phyloP scores from a whole-genome alignment of 2,113 vertebrate genomes.

The Serinus canaria region DNA sequence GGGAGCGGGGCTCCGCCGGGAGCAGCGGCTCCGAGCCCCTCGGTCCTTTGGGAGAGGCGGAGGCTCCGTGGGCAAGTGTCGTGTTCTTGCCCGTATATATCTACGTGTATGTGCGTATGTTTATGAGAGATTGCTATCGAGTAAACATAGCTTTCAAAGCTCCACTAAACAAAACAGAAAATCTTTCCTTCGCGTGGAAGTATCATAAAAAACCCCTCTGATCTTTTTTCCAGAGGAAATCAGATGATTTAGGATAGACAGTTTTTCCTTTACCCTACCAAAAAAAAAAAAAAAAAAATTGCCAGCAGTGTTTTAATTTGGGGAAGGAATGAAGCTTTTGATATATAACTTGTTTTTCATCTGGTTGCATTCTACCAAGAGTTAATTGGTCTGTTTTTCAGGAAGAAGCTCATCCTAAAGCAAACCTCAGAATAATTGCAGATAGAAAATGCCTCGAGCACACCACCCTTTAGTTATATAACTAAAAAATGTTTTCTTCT shows the following conservation, averaged over 20 bases:
- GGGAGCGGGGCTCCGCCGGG: background rate
- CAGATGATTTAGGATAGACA: background rate
- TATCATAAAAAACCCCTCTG: accelerated
- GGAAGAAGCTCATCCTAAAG: background rate
- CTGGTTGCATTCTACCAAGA: background rate
- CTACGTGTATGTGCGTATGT: accelerated
- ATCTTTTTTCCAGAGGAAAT: background rate
- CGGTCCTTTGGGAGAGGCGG: background rate
- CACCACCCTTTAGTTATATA: background rate
- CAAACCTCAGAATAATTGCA: background rate
- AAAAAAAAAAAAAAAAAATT: background rate
- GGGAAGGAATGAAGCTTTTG: background rate
- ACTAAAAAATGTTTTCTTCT: background rate
- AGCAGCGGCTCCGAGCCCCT: background rate
- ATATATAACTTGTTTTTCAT: background rate
- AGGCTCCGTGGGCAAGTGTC: background rate
- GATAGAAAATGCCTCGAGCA: background rate
- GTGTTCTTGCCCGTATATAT: accelerated
- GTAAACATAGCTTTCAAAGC: background rate
- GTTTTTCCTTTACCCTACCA: background rate
- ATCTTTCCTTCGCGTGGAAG: background rate
- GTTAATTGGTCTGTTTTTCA: conserved; percentile 13
- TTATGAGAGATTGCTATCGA: background rate
- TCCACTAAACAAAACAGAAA: background rate
- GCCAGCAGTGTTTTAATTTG: background rate